Conservation (phyloP, 2,888 invertebrate species). For the Notodonta ziczac region DNA sequence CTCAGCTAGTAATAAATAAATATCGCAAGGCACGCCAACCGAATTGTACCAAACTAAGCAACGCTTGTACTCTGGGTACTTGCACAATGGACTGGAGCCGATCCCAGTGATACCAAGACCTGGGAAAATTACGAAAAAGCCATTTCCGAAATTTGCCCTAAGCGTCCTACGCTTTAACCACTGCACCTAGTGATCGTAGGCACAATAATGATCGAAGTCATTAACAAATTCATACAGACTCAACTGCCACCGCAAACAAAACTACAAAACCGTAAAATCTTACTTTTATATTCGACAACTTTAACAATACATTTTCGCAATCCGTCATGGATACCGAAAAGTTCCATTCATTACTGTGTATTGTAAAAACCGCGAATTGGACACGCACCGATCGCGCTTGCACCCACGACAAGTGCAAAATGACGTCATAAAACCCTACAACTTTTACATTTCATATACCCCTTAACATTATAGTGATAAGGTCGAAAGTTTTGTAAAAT, state of each 20-base stretch:
- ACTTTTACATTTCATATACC: background rate
- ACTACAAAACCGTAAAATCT: slow-evolving; percentile 15
- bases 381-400: slow-evolving; percentile 68
- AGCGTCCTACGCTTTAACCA: no score
- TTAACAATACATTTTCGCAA: slow-evolving; percentile 35
- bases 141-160: no score
- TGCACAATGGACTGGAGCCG: no score
- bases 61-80: no score
- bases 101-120: no score
- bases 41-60: no score
- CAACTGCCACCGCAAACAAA: background rate
- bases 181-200: no score
- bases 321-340: slow-evolving; percentile 54
- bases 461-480: slow-evolving; percentile 28
- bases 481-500: slow-evolving; percentile 31
- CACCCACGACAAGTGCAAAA: slow-evolving; percentile 75
- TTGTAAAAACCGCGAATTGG: slow-evolving; percentile 77
- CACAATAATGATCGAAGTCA: background rate
- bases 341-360: slow-evolving; percentile 63
- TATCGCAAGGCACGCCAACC: no score
- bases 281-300: slow-evolving; percentile 34
- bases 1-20: no score
- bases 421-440: slow-evolving; percentile 61
- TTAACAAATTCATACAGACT: background rate
- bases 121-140: no score